These are phyloP conservation scores for Semaprochilodus insignis DNA, from an alignment of 2,797 vertebrate species.

Conservation along the genomic window DNA sequence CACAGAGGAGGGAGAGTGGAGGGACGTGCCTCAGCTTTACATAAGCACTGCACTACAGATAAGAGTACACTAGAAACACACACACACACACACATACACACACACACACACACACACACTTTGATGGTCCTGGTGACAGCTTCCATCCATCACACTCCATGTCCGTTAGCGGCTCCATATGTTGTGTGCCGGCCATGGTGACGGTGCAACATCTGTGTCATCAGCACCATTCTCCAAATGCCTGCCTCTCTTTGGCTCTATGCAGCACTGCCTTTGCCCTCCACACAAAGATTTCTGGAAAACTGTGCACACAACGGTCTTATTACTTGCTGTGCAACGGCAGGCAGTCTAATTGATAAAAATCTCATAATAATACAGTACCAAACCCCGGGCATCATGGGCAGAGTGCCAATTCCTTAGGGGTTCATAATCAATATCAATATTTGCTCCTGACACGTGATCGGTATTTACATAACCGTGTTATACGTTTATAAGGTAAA, in stretches of 20 bases:
- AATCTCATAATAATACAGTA: background rate
- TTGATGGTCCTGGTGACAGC: slow-evolving; percentile 69
- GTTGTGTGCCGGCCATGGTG: slow-evolving; percentile 66
- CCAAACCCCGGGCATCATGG: too few species aligned
- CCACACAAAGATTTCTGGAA: slow-evolving; percentile 25
- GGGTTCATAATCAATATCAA: background rate
- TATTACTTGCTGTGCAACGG: background rate
- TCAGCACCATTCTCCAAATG: slow-evolving; percentile 50
- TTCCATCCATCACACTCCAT: slow-evolving; percentile 78
- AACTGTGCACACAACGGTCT: slow-evolving; percentile 1
- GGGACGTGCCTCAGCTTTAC: slow-evolving; percentile 21
- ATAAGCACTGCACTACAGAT: slow-evolving; percentile 39
- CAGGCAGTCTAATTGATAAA: background rate
- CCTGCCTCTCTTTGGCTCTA: slow-evolving; percentile 55
- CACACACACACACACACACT: slow-evolving; percentile 43
- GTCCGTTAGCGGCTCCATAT: slow-evolving; percentile 78
- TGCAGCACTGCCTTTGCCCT: slow-evolving; percentile 69
- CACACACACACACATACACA: slow-evolving; percentile 32
- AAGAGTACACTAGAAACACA: slow-evolving; percentile 32
- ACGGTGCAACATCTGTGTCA: slow-evolving; percentile 74
- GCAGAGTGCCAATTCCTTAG: background rate
- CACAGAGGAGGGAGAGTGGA: slow-evolving; percentile 26
- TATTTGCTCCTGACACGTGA: background rate
- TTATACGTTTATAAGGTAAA: too few species aligned
- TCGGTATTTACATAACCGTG: background rate